A percentile compares a stretch with the other conserved stretches of the same genome.
Evolutionary conservation across 64 coral and sea anemone genomes (phyloP).

Genomic region (Acropora yongei): DNA sequence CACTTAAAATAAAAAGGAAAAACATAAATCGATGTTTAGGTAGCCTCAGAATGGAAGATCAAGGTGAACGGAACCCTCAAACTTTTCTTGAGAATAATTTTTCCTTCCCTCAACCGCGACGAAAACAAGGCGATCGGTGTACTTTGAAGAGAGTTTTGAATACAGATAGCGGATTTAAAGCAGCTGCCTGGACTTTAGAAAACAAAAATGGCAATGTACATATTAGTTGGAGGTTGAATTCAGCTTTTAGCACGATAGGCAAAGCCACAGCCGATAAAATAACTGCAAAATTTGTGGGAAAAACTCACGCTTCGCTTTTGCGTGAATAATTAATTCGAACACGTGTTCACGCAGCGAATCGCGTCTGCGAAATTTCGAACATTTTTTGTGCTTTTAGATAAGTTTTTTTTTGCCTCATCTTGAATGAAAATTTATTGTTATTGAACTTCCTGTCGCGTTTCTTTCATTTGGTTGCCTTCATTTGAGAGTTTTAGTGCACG

Average conservation of each 20-base stretch:
- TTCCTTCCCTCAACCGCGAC: no score
- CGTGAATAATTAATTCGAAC: no score
- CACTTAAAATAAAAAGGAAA: not conserved
- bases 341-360: no score
- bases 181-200: not conserved
- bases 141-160: not conserved
- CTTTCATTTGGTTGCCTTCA: not conserved
- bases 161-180: not conserved
- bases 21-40: no score
- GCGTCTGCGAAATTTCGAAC: no score
- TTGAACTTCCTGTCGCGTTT: not conserved
- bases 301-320: no score
- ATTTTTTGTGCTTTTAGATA: not conserved
- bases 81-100: no score
- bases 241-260: not conserved
- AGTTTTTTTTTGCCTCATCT: constrained; percentile 1
- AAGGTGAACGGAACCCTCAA: no score
- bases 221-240: not conserved
- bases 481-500: constrained; percentile 5
- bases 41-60: no score
- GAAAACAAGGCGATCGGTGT: not conserved
- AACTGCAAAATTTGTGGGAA: no score
- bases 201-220: no score
- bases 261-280: no score
- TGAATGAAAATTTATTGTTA: not conserved